phyloP scores from a whole-genome alignment of 2,888 invertebrate species.

The Chelonus formosanus region DNA sequence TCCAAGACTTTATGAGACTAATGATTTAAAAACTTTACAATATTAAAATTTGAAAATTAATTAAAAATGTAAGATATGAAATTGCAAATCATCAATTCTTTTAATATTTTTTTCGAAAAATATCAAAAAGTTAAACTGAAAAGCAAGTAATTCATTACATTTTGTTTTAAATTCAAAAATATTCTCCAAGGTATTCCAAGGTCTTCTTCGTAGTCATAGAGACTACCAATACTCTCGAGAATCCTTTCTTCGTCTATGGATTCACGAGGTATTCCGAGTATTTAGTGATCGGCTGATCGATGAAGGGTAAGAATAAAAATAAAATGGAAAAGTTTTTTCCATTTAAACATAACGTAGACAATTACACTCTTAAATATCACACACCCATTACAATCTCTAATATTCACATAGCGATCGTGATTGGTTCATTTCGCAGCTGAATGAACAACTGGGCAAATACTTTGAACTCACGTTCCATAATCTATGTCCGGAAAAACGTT shows the following conservation, averaged over 20 bases:
- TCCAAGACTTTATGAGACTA: neutral
- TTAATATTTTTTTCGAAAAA: too few species aligned
- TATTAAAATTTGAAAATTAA: too few species aligned
- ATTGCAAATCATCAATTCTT: too few species aligned
- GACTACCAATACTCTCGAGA: constrained; percentile 79
- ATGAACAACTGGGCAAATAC: constrained; percentile 78
- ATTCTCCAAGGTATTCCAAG: constrained; percentile 71
- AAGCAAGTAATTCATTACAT: constrained; percentile 17
- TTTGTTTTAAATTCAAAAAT: constrained; percentile 16
- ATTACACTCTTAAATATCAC: too few species aligned
- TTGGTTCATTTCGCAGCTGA: constrained; percentile 77
- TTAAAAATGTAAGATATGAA: too few species aligned
- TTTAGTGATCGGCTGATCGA: constrained; percentile 86
- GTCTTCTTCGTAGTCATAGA: constrained; percentile 79
- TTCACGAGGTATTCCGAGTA: constrained; percentile 86
- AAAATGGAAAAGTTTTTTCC: neutral
- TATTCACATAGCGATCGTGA: constrained; percentile 73
- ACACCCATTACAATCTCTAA: neutral
- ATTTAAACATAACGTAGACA: neutral
- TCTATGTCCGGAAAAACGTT: constrained; percentile 76
- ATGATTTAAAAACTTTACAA: too few species aligned
- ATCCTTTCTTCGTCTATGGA: constrained; percentile 81
- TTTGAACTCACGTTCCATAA: constrained; percentile 84
- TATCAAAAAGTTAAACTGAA: too few species aligned
- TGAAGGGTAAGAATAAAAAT: constrained; percentile 67